Evolutionary conservation across 2,888 invertebrate species (phyloP).

Genomic region (Drosophila sordidula): DNA sequence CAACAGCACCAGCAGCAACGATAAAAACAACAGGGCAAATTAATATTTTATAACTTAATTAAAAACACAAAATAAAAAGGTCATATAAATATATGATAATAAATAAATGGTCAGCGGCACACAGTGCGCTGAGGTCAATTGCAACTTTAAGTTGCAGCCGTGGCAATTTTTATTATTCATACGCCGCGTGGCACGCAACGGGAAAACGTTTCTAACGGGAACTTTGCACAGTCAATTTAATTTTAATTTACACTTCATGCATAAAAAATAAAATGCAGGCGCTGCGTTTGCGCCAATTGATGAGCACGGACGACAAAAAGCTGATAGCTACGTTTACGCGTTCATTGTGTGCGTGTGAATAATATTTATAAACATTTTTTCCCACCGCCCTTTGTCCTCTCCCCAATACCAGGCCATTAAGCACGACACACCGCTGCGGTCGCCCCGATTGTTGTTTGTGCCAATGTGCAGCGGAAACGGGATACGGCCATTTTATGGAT

Average conservation of each 20-base stretch:
- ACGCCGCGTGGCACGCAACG: constrained; percentile 43
- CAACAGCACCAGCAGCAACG: background rate
- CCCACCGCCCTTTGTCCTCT: background rate
- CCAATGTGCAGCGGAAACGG: constrained; percentile 65
- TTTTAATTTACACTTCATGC: constrained; percentile 73
- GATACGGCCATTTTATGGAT: constrained; percentile 41
- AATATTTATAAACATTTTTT: constrained; percentile 69
- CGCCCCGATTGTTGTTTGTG: constrained; percentile 52
- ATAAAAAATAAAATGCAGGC: constrained; percentile 68
- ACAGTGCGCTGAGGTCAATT: constrained; percentile 39
- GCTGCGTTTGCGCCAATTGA: constrained; percentile 36
- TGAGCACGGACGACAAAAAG: constrained; percentile 33
- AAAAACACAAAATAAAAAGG: constrained; percentile 65
- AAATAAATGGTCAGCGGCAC: constrained; percentile 44
- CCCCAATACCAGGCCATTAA: constrained; percentile 63
- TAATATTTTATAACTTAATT: constrained; percentile 79
- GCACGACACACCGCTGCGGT: constrained; percentile 62
- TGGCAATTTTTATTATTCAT: constrained; percentile 62
- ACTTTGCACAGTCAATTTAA: constrained; percentile 68
- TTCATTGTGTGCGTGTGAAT: constrained; percentile 36
- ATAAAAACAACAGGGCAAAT: constrained; percentile 58
- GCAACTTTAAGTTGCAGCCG: constrained; percentile 54
- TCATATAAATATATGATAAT: constrained; percentile 58
- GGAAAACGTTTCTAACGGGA: constrained; percentile 30
- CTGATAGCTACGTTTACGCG: constrained; percentile 41